Percentiles rank a stretch among this genome's conserved stretches.
phyloP scores from a whole-genome alignment of 2,113 vertebrate species.

The Sakesphorus luctuosus region DNA sequence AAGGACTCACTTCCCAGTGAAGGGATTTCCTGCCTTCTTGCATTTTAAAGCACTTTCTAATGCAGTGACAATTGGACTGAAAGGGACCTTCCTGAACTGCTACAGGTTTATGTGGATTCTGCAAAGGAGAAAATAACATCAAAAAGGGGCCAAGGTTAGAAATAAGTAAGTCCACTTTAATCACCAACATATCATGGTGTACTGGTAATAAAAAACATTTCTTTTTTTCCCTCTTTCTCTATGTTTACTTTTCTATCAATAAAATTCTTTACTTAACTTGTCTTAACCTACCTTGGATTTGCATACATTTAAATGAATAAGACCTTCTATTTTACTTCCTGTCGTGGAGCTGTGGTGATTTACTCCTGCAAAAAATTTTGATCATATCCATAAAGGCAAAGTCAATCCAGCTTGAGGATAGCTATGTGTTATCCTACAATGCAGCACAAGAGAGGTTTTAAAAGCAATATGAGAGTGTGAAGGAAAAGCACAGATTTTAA shows the following conservation, averaged over 20 bases:
- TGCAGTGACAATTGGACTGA: background rate
- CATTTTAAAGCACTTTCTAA: background rate
- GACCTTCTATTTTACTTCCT: background rate
- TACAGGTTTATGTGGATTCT: background rate
- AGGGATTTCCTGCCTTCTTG: constrained; percentile 6
- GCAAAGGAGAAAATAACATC: background rate
- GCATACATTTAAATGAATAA: background rate
- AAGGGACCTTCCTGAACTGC: background rate
- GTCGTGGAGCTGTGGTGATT: background rate
- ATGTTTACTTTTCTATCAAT: background rate
- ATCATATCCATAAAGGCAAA: background rate
- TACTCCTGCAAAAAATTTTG: background rate
- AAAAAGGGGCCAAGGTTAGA: background rate
- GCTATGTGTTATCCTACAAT: background rate
- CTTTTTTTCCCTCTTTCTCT: background rate
- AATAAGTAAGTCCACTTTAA: background rate
- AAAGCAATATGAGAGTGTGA: background rate
- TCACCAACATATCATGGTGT: background rate
- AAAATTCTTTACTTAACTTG: background rate
- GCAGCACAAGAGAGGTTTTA: background rate
- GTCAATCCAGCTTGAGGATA: background rate
- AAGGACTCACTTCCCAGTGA: background rate
- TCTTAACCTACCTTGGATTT: background rate
- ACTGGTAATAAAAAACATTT: background rate
- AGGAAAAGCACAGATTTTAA: constrained; percentile 15